Evolutionary conservation across 1,140 invertebrate genomes (phyloP).

Genomic region (Drosophila cardini): DNA sequence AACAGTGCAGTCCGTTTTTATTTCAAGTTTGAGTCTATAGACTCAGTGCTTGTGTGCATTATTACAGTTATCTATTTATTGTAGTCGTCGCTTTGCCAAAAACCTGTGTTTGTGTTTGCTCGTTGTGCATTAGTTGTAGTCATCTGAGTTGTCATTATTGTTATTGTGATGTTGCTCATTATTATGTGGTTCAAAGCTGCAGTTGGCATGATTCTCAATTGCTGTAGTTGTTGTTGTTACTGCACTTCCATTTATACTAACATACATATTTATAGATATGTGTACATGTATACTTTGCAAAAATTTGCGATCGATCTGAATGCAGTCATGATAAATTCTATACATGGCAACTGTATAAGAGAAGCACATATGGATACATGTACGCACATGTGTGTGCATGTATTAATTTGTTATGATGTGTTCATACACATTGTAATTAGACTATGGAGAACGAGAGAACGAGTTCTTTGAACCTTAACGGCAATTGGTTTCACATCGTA

Average conservation of each 20-base stretch:
- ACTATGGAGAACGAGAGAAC: constrained; percentile 24
- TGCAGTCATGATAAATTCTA: constrained; percentile 75
- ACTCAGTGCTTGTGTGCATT: constrained; percentile 19
- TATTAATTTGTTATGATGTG: constrained; percentile 68
- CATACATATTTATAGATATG: constrained; percentile 44
- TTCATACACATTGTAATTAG: constrained; percentile 72
- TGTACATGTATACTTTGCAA: constrained; percentile 34
- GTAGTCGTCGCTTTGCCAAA: constrained; percentile 38
- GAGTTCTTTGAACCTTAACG: constrained; percentile 79
- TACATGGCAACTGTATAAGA: constrained; percentile 33
- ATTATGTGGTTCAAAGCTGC: constrained; percentile 61
- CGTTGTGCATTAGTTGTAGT: too few species aligned
- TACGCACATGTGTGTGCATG: constrained; percentile 10
- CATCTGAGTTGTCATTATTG: constrained; percentile 15
- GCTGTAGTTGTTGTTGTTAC: constrained; percentile 28
- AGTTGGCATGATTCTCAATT: constrained; percentile 54
- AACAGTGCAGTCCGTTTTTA: background rate
- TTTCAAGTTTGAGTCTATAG: background rate
- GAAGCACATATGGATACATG: constrained; percentile 4
- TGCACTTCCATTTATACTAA: background rate
- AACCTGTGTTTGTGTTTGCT: background rate
- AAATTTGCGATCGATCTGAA: constrained; percentile 64
- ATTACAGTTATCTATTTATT: constrained; percentile 44
- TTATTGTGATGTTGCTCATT: constrained; percentile 26
- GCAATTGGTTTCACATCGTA: constrained; percentile 54